Evolutionary conservation across 1,140 invertebrate species (phyloP).

Genomic region (Platyscapa corneri): DNA sequence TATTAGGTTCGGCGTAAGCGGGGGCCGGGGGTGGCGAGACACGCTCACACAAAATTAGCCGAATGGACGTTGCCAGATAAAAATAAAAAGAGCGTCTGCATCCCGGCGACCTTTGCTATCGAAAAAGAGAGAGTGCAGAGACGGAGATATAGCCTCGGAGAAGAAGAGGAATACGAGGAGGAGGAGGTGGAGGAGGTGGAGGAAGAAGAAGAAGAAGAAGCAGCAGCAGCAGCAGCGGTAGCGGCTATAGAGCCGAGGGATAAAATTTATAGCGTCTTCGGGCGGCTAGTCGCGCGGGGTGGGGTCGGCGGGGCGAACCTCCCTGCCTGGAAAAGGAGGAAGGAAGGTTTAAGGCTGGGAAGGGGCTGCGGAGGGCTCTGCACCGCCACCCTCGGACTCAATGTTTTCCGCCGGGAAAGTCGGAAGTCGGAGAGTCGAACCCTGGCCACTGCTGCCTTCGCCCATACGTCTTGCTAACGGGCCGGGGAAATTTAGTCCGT

Average conservation of each 20-base stretch:
- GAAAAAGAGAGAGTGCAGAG: conserved; percentile 44
- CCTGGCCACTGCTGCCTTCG: conserved; percentile 70
- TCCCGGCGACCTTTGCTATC: conserved; percentile 16
- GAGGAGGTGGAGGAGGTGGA: background rate
- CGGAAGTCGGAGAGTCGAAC: conserved; percentile 69
- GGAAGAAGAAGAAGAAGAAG: conserved; percentile 51
- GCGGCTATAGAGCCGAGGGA: conserved; percentile 49
- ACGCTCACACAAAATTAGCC: conserved; percentile 38
- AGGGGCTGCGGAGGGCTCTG: conserved; percentile 57
- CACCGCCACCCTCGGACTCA: conserved; percentile 68
- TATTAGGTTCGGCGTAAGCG: background rate
- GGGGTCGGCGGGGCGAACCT: conserved; percentile 67
- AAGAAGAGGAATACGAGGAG: too few species aligned
- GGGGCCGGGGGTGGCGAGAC: too few species aligned
- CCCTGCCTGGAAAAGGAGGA: conserved; percentile 54
- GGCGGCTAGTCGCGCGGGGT: conserved; percentile 39
- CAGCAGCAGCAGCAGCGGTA: background rate
- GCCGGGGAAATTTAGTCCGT: conserved; percentile 68
- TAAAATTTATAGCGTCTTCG: conserved; percentile 13
- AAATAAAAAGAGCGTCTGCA: background rate
- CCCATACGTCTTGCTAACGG: conserved; percentile 73
- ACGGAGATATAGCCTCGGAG: conserved; percentile 37
- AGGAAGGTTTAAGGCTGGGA: conserved; percentile 42
- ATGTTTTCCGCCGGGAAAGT: conserved; percentile 74
- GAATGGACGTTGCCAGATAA: background rate